Evolutionary conservation across 2,797 vertebrate genomes (phyloP).

Genomic region (Odontamblyopus lacepedii): DNA sequence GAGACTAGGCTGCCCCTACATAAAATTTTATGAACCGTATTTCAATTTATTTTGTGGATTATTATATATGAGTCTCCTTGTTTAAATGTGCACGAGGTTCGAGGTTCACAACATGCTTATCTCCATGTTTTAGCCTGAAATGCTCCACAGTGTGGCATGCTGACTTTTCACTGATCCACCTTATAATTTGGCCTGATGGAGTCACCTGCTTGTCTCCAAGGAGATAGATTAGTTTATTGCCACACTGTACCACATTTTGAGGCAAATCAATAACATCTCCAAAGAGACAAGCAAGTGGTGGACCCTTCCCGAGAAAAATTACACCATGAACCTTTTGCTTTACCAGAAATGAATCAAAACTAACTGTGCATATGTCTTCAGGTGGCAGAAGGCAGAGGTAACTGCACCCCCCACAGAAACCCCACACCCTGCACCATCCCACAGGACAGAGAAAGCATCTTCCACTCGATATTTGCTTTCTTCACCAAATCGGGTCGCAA

Average conservation of each 20-base stretch:
- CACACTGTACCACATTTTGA: too few species aligned
- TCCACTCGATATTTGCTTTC: constrained; percentile 97
- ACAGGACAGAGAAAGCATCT: constrained; percentile 92
- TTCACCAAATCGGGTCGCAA: constrained; percentile 96
- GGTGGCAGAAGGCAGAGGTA: constrained; percentile 89
- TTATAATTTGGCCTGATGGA: not conserved
- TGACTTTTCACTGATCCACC: not conserved
- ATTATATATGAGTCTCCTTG: not conserved
- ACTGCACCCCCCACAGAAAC: constrained; percentile 88
- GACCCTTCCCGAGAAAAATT: too few species aligned
- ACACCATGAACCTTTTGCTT: not conserved
- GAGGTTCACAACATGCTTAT: too few species aligned
- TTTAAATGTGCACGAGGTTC: too few species aligned
- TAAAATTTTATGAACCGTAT: not conserved
- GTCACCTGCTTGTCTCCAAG: not conserved
- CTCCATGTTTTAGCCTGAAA: too few species aligned
- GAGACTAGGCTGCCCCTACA: not conserved
- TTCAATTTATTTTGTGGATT: not conserved
- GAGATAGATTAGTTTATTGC: not conserved
- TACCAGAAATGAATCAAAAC: not conserved
- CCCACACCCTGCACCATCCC: constrained; percentile 89
- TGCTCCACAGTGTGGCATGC: too few species aligned
- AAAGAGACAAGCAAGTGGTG: too few species aligned
- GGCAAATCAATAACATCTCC: too few species aligned
- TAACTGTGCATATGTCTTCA: constrained; percentile 49